Evolutionary conservation across 2,113 vertebrate genomes (phyloP).

Genomic region (Rhinolophus sinicus): DNA sequence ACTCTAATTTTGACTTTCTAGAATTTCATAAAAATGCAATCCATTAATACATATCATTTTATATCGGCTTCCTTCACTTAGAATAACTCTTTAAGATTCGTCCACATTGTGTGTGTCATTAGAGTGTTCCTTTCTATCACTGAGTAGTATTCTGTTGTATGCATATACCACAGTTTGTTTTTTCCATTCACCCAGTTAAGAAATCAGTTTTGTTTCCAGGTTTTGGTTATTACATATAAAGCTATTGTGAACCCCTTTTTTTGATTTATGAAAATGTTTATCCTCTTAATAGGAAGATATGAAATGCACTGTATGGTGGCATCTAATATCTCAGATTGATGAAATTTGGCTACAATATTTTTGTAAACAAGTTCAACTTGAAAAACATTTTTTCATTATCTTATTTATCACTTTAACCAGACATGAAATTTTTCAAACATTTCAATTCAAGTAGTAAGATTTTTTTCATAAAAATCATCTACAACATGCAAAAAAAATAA

Average conservation of each 20-base stretch:
- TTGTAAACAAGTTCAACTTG: too few relatives aligned
- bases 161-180: background rate
- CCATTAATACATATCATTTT: background rate
- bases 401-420: background rate
- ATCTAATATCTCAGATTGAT: too few relatives aligned
- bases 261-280: too few relatives aligned
- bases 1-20: background rate
- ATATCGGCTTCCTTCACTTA: too few relatives aligned
- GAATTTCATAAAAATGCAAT: background rate
- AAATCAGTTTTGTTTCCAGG: background rate
- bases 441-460: background rate
- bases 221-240: too few relatives aligned
- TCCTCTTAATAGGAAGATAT: too few relatives aligned
- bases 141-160: too few relatives aligned
- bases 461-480: background rate
- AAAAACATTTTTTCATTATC: too few relatives aligned
- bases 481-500: too few relatives aligned
- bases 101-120: background rate
- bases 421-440: conserved; percentile 1
- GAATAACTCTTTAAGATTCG: too few relatives aligned
- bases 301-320: too few relatives aligned
- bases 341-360: too few relatives aligned
- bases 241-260: background rate
- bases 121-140: background rate
- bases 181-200: background rate